Conservation (phyloP, 2,888 invertebrate species). For the Yponomeuta plumbellus region DNA sequence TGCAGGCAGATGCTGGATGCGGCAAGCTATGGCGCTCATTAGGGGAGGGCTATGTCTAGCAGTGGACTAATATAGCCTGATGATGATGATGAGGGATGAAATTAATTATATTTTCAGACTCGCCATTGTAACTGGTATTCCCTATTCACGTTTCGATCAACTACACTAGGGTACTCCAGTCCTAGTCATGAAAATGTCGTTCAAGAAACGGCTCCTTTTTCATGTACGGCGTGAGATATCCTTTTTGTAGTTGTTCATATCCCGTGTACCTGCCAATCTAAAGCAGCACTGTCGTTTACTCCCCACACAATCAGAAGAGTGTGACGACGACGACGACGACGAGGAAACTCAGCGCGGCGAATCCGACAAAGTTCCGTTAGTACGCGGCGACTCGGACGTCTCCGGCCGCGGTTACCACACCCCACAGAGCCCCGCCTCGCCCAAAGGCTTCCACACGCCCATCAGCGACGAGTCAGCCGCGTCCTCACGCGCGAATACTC, state of each 20-base stretch:
- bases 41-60: too few species aligned
- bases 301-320: conserved; percentile 5
- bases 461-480: conserved; percentile 77
- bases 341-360: conserved; percentile 52
- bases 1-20: too few species aligned
- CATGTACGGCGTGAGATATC: too few species aligned
- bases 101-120: too few species aligned
- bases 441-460: conserved; percentile 88
- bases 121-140: too few species aligned
- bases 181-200: too few species aligned
- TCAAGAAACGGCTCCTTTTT: not conserved
- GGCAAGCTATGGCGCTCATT: too few species aligned
- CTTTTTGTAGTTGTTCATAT: not conserved
- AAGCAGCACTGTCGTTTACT: not conserved
- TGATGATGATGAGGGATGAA: too few species aligned
- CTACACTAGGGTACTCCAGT: too few species aligned
- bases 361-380: conserved; percentile 60
- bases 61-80: too few species aligned
- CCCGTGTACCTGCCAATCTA: not conserved
- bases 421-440: conserved; percentile 63
- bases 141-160: too few species aligned
- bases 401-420: conserved; percentile 76
- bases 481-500: conserved; percentile 56
- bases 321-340: conserved; percentile 42
- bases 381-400: conserved; percentile 74